Evolutionary conservation across 2,113 vertebrate genomes (phyloP).

Genomic region (Nerophis lumbriciformis): DNA sequence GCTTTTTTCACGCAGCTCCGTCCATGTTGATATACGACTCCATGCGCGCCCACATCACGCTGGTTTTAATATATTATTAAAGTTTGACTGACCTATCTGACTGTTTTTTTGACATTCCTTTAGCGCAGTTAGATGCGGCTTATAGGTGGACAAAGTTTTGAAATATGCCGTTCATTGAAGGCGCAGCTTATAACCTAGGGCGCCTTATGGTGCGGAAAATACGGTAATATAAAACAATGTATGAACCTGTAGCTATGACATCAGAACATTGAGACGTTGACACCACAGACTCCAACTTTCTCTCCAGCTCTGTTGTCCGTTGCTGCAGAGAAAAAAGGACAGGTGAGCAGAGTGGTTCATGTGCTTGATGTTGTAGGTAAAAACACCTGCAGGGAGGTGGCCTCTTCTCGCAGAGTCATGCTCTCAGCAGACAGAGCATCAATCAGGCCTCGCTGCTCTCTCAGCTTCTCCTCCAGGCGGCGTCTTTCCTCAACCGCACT

Average conservation of each 20-base stretch:
- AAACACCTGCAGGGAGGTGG: constrained; percentile 70
- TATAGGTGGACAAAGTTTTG: too few relatives aligned
- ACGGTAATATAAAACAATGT: background rate
- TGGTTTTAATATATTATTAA: too few relatives aligned
- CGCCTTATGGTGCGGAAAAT: too few relatives aligned
- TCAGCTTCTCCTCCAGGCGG: constrained; percentile 68
- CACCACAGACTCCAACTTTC: constrained; percentile 60
- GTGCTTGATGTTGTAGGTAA: background rate
- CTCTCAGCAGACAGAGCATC: constrained; percentile 88
- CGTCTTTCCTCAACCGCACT: constrained; percentile 66
- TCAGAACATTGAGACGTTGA: constrained; percentile 10
- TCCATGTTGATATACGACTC: too few relatives aligned
- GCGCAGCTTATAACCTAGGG: too few relatives aligned
- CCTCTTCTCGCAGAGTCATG: constrained; percentile 79
- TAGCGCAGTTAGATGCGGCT: too few relatives aligned
- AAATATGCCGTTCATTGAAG: too few relatives aligned
- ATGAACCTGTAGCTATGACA: constrained; percentile 26
- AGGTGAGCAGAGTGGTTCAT: background rate
- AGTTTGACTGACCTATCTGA: too few relatives aligned
- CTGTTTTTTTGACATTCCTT: too few relatives aligned
- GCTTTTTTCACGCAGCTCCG: too few relatives aligned
- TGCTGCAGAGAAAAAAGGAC: constrained; percentile 22
- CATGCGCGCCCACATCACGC: too few relatives aligned
- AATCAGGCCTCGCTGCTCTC: constrained; percentile 80
- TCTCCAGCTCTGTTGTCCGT: constrained; percentile 52